Evolutionary conservation across 92 coral and sea anemone genomes (phyloP), one percentile per base, ranked within the genome.

Genomic region (Scolanthus callimorphus): DNA sequence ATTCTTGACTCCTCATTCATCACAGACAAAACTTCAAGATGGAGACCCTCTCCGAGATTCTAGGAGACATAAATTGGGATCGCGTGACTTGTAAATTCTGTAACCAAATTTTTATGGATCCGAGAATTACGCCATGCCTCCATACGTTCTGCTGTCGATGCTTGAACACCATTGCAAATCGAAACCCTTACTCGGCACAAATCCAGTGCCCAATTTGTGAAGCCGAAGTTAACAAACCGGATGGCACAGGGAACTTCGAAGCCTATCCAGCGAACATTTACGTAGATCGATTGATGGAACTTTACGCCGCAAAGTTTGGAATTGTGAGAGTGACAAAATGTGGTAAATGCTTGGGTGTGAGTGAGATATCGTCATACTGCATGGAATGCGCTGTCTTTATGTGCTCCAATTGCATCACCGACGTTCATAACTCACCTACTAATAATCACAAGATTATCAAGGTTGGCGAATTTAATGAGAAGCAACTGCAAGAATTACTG

Each of bases 151-250:
- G 90, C 49, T 57, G 68, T 21, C 34, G 69, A 29, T 88, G 96
- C 47, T 60, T 88, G 74, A 68, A 83, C 55, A 66, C 54, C n/a
- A 29, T 88, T 19, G 88, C 78, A 31, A 75, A 50, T 20, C 65
- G 55, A 29, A 57, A 88, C 30, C 70, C 90, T 23, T 68, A 80
- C 20, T 67, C 80, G 0, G 37, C 45, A 1, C 49, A 29, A 15
- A 67, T 88, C 22, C 63, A 60, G 17, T 88, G 96, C 43, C 96
- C 96, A 30, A 62, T 88, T 56, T 88, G 96, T 31, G 64, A 64
- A 41, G 76, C 86, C 23, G 96, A 88, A 43, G 59, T 68, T 31
- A 71, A 77, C 46, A 67, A 85, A 30, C 62, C 77, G 21, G 53
- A 57, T 17, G 74, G 65, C 20, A 29, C 54, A 20, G 51, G 58